Conservation (phyloP, 2,113 vertebrate genomes). For the Burhinus bistriatus region DNA sequence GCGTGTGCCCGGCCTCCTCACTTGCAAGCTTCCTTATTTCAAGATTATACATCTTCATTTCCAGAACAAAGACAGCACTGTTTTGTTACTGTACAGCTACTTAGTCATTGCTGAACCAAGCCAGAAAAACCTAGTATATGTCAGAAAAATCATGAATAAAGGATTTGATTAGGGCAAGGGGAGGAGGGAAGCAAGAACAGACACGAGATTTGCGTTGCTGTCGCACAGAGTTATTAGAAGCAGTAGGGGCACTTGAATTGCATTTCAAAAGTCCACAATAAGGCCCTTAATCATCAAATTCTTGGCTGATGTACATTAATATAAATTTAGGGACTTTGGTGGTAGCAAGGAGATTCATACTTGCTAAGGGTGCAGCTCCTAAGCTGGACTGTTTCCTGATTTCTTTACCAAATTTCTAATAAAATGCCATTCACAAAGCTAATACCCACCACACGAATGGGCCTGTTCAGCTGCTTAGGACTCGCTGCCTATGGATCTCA, state of each 20-base stretch:
- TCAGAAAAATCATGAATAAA: constrained; percentile 45
- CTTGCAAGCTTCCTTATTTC: neutral
- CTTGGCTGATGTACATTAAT: neutral
- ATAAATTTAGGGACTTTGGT: neutral
- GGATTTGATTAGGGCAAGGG: constrained; percentile 31
- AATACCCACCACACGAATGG: neutral
- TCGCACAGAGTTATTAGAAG: neutral
- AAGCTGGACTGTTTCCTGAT: neutral
- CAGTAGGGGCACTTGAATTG: neutral
- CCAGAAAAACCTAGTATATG: neutral
- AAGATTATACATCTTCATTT: constrained; percentile 15
- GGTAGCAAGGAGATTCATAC: neutral
- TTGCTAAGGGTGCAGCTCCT: neutral
- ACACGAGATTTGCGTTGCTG: neutral
- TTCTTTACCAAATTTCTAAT: neutral
- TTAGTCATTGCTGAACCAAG: constrained; percentile 7
- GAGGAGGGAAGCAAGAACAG: neutral
- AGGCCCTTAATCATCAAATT: neutral
- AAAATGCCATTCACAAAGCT: neutral
- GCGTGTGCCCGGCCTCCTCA: neutral
- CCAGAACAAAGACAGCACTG: constrained; percentile 40
- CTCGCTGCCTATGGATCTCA: neutral
- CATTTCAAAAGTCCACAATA: neutral
- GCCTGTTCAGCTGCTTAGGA: neutral
- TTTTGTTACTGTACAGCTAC: constrained; percentile 27